Percentiles rank a stretch among this genome's conserved stretches.
Conservation (phyloP, 64 coral and sea anemone species). For the Stichodactyla mertensii region DNA sequence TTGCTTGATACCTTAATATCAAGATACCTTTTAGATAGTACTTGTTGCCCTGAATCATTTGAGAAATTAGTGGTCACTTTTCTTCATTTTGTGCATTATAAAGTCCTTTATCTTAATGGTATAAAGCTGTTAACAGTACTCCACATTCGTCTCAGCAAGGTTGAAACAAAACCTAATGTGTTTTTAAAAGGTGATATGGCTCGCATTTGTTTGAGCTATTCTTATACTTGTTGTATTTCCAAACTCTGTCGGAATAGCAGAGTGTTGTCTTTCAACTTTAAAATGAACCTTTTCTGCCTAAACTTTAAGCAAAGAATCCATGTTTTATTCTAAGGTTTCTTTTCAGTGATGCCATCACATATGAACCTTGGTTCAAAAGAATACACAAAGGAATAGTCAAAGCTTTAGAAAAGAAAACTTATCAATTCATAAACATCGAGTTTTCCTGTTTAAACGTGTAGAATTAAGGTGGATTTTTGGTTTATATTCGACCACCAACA, state of each 20-base stretch:
- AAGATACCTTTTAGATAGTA: too few species aligned
- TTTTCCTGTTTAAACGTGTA: background rate
- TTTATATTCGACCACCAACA: background rate
- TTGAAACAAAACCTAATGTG: background rate
- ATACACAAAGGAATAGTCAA: too few species aligned
- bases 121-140: background rate
- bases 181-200: background rate
- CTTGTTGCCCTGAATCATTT: background rate
- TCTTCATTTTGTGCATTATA: background rate
- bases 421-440: background rate
- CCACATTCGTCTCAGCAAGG: background rate
- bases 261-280: too few species aligned
- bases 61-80: background rate
- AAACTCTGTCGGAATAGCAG: background rate
- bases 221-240: background rate
- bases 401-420: too few species aligned
- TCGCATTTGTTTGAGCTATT: background rate
- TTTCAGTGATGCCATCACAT: too few species aligned
- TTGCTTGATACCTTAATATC: too few species aligned
- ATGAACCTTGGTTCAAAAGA: too few species aligned
- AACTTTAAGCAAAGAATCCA: too few species aligned
- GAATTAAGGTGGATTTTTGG: background rate
- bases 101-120: background rate
- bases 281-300: too few species aligned
- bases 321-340: too few species aligned